Evolutionary conservation across 2,113 vertebrate genomes (phyloP).

Genomic region (Callopanchax toddi): DNA sequence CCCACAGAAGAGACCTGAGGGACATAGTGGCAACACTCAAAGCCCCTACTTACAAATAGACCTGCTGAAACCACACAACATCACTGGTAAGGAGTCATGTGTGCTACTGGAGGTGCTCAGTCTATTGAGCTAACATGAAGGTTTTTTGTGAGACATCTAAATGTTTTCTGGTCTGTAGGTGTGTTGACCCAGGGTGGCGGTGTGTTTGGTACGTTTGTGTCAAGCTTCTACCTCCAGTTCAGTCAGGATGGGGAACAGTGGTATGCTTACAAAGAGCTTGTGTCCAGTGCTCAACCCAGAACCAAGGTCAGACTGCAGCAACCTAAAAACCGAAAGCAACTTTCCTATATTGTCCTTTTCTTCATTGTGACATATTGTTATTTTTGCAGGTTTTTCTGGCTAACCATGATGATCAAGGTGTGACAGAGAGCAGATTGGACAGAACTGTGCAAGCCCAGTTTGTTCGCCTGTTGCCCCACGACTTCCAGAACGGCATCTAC

Average conservation of each 20-base stretch:
- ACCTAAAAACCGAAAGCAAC: neutral
- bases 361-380: neutral
- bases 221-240: constrained; percentile 86
- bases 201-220: constrained; percentile 70
- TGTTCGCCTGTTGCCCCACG: constrained; percentile 82
- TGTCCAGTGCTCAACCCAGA: constrained; percentile 53
- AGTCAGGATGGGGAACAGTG: constrained; percentile 81
- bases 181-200: constrained; percentile 81
- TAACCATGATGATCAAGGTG: constrained; percentile 70
- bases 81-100: constrained; percentile 79
- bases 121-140: too few relatives aligned
- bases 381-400: constrained; percentile 77
- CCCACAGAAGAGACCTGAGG: constrained; percentile 60
- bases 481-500: constrained; percentile 77
- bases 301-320: constrained; percentile 74
- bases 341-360: neutral
- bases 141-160: too few relatives aligned
- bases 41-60: constrained; percentile 84
- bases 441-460: constrained; percentile 80
- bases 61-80: constrained; percentile 79
- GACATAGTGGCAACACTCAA: constrained; percentile 54
- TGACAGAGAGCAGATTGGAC: constrained; percentile 70
- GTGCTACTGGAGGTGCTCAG: too few relatives aligned
- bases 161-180: constrained; percentile 67
- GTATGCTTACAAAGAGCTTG: constrained; percentile 77